Evolutionary conservation across 2,888 invertebrate genomes (phyloP), one percentile per base, ranked within the genome.

Genomic region (Sinelater perroti): DNA sequence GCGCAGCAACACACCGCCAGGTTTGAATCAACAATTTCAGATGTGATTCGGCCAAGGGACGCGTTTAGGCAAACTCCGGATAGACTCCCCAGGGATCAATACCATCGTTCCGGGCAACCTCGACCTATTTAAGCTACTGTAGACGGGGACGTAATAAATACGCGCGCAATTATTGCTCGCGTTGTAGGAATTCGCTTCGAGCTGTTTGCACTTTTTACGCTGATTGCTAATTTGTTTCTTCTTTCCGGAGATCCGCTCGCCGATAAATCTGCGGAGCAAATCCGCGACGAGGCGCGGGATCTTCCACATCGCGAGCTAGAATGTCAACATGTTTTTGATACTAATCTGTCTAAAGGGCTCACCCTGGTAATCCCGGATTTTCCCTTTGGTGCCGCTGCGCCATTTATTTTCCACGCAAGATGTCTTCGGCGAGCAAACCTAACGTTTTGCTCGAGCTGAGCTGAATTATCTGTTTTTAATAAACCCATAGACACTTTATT

Each of bases 41-140:
- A 51, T 45, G 38, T 52, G 47, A 57, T 57, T 57, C 44, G 26
- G 35, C 17, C 58, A 47, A 47, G 58, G 42, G 58, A 53, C 36
- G 30, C 35, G 58, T 58, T 58, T 58, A 50, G 54, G 55, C 55
- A 59, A 59, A 59, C 59, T 54, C 49, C 36, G 40, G 36, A 17
- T 36, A 44, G 35, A 44, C 47, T 62, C 62, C 62, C 60, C 26
- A 46, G 62, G 62, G 62, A 62, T 62, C 62, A 62, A 62, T 62
- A 62, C 56, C 36, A 59, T 49, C 59, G 60, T 62, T 53, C 52
- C 56, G 31, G 46, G 49, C 60, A 60, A 60, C 62, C 62, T 62
- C 62, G 62, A 62, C 62, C 62, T 60, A 62, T 45, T 54, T 59
- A 51, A 49, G 54, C 58, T 42, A 52, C 40, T 58, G 47, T 49